Percentiles rank a stretch among this genome's conserved stretches.
These are phyloP conservation scores for Edolisoma coerulescens DNA, from an alignment of 2,113 vertebrate species.

Conservation along the genomic window DNA sequence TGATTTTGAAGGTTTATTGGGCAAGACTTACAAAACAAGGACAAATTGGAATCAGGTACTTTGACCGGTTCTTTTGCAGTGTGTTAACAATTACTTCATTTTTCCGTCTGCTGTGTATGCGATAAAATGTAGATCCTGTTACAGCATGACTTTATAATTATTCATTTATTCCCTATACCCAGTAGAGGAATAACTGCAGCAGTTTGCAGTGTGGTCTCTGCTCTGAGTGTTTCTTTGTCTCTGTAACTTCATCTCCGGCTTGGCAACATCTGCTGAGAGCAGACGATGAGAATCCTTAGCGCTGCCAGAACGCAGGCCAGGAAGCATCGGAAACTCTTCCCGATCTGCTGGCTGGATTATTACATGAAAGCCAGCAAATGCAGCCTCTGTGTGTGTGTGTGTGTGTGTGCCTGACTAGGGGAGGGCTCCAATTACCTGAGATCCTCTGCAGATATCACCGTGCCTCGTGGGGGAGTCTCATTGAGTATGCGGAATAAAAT, in stretches of 20 bases:
- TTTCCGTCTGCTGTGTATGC: not conserved
- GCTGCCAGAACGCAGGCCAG: not conserved
- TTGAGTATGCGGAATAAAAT: slow-evolving; percentile 40
- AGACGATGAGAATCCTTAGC: not conserved
- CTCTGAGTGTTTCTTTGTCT: slow-evolving; percentile 14
- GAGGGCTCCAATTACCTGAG: slow-evolving; percentile 18
- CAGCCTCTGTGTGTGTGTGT: not conserved
- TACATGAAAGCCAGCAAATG: not conserved
- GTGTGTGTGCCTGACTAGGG: not conserved
- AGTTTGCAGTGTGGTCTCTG: not conserved
- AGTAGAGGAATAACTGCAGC: not conserved
- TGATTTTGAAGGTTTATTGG: not conserved
- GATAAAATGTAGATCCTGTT: not conserved
- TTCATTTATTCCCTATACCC: not conserved
- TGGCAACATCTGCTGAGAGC: not conserved
- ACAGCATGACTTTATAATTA: not conserved
- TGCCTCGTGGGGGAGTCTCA: slow-evolving; percentile 50
- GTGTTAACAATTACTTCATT: not conserved
- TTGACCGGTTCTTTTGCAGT: not conserved
- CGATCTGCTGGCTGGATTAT: not conserved
- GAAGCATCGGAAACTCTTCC: not conserved
- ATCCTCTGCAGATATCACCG: slow-evolving; percentile 1
- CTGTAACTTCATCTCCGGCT: not conserved
- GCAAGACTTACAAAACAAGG: not conserved
- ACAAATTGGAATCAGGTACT: not conserved